Base-by-base conservation (phyloP, 2,797 vertebrate species). In the Microhierax caerulescens region DNA sequence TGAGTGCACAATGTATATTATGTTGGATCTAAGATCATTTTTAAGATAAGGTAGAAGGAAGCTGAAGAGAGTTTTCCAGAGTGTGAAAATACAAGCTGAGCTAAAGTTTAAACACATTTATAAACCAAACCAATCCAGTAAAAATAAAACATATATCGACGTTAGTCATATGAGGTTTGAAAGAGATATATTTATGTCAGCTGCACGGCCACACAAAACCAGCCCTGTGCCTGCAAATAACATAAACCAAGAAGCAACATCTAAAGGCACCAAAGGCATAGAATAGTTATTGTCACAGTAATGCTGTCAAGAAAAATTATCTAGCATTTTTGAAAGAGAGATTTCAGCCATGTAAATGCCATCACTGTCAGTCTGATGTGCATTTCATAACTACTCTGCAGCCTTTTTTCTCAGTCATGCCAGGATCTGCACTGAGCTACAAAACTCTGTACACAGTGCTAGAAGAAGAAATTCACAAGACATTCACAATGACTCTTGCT, bases 301-400 rank as follows among this genome's bases (percentile, higher is more conserved):
- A 82, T 64, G 48, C 47, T 70, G 67, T 85, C 97, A 97, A 77
- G 85, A 88, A 76, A 87, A 93, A 87, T 86, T 67, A 75, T 84
- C 41, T 45, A 60, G 63, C 59, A 3, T 56, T 88, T 95, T 41
- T 47, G 37, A 81, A 73, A 72, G 53, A 76, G 68, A 81, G 50
- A 68, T 85, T 96, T 90, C 83, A 90, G 86, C 83, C 92, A 92
- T 37, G 48, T 60, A 93, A 95, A 96, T 89, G 90, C 77, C 94
- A 94, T 80, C 68, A 41, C 67, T 92, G 92, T 94, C 96, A 92
- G 93, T 36, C 77, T 97, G 94, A 94, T 95, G 85, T 74, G 74
- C 86, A 91, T 89, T 93, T 93, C 83, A 80, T 78, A 86, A 60
- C 56, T 89, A 79, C 89, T 73, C 56, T 74, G 83, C 48, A 92